phyloP scores from a whole-genome alignment of 2,888 invertebrate genomes.

The Idaea aversata region DNA sequence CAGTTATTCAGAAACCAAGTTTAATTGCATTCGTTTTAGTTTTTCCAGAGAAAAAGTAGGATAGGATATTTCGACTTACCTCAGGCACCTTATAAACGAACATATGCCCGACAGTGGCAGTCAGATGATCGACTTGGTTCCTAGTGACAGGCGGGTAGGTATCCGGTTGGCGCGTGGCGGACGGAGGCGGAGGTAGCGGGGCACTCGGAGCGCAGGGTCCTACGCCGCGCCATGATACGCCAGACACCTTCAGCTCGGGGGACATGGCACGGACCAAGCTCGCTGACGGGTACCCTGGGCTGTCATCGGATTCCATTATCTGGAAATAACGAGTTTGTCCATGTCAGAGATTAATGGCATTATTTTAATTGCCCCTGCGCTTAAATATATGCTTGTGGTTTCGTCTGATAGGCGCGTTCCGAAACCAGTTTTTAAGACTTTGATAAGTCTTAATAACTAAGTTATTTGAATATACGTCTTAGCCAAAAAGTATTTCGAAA shows the following conservation, averaged over 20 bases:
- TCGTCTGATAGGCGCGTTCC: no score
- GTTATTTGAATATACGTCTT: no score
- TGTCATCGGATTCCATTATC: constrained; percentile 72
- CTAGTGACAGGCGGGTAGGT: constrained; percentile 89
- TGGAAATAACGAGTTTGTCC: constrained; percentile 22
- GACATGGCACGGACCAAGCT: constrained; percentile 81
- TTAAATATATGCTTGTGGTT: no score
- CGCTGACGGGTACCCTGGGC: constrained; percentile 80
- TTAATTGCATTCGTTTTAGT: no score
- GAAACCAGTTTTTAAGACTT: no score
- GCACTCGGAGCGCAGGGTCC: constrained; percentile 84
- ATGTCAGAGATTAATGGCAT: background rate
- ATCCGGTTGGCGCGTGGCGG: constrained; percentile 77
- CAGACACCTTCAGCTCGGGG: constrained; percentile 83
- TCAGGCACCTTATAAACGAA: constrained; percentile 90
- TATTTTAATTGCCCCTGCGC: no score
- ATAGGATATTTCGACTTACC: constrained; percentile 62
- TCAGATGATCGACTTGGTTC: constrained; percentile 92
- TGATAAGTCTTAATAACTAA: no score
- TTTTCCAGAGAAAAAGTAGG: no score
- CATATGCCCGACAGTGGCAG: constrained; percentile 90
- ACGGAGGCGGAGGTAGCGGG: constrained; percentile 58
- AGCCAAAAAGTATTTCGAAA: no score
- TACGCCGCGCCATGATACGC: constrained; percentile 83
- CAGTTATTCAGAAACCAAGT: no score